Evolutionary conservation across 2,113 vertebrate species (phyloP).

Genomic region (Leuciscus idus): DNA sequence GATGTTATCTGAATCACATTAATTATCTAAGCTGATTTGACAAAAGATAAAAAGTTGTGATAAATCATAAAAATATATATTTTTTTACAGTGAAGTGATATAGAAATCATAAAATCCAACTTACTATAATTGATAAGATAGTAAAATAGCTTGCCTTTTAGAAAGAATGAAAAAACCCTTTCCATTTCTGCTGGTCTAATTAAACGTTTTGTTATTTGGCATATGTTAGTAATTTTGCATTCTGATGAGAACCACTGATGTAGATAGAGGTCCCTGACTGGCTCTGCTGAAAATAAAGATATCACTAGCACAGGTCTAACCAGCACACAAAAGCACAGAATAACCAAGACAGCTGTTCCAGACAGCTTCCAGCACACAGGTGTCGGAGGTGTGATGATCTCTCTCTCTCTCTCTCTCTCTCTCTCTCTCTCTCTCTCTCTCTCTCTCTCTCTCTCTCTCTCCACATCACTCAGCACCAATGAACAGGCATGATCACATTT

Average conservation of each 20-base stretch:
- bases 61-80: too few relatives aligned
- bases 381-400: background rate
- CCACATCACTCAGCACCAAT: constrained; percentile 43
- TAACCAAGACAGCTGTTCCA: background rate
- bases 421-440: constrained; percentile 22
- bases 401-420: constrained; percentile 24
- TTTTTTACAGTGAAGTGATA: too few relatives aligned
- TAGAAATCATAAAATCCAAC: background rate
- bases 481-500: constrained; percentile 57
- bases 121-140: background rate
- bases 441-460: constrained; percentile 25
- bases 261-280: background rate
- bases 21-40: too few relatives aligned
- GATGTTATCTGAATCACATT: too few relatives aligned
- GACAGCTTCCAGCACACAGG: background rate
- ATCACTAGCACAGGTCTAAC: background rate
- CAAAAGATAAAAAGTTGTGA: too few relatives aligned
- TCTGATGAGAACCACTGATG: background rate
- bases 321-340: background rate
- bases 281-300: background rate
- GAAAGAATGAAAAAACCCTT: background rate
- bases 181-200: background rate
- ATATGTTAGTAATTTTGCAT: too few relatives aligned
- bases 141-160: background rate
- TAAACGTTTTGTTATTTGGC: background rate